phyloP scores from a whole-genome alignment of 2,888 invertebrate genomes.

The Tetramorium bicarinatum region DNA sequence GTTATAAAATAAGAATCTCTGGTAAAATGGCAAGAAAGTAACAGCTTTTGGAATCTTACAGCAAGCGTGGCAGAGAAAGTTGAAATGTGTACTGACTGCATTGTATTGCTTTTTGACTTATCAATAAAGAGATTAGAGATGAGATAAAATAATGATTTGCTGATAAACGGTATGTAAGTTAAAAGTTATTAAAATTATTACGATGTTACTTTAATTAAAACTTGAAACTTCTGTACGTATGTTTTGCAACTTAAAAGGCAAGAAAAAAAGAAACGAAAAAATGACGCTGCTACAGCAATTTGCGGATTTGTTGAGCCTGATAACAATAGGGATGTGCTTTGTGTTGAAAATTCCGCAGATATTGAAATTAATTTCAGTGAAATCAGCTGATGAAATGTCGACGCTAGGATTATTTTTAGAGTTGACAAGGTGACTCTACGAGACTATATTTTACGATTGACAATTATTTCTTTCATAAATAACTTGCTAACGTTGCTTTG shows the following conservation, averaged over 20 bases:
- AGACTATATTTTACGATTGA: not conserved
- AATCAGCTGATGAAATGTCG: slow-evolving; percentile 91
- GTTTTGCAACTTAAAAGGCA: not conserved
- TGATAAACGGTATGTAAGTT: not conserved
- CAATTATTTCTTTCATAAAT: not conserved
- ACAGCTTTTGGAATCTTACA: not conserved
- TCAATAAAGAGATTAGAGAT: not conserved
- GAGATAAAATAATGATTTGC: not conserved
- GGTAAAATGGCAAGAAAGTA: no score
- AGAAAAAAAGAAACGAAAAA: slow-evolving; percentile 10
- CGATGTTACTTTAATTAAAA: no score
- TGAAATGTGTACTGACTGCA: not conserved
- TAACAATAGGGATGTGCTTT: slow-evolving; percentile 93
- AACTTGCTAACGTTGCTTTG: not conserved
- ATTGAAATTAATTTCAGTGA: slow-evolving; percentile 88
- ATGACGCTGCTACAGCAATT: slow-evolving; percentile 80
- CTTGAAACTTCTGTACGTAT: not conserved
- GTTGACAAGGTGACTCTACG: slow-evolving; percentile 88
- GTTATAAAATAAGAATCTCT: not conserved
- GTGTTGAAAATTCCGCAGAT: slow-evolving; percentile 95
- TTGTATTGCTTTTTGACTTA: no score
- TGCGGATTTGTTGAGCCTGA: slow-evolving; percentile 89
- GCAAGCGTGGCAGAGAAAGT: not conserved
- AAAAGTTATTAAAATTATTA: not conserved
- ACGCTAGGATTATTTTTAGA: slow-evolving; percentile 90